Base-by-base conservation (phyloP, 30 jellyfish, hydroid and myxozoan species). In the Nemopilema nomurai region DNA sequence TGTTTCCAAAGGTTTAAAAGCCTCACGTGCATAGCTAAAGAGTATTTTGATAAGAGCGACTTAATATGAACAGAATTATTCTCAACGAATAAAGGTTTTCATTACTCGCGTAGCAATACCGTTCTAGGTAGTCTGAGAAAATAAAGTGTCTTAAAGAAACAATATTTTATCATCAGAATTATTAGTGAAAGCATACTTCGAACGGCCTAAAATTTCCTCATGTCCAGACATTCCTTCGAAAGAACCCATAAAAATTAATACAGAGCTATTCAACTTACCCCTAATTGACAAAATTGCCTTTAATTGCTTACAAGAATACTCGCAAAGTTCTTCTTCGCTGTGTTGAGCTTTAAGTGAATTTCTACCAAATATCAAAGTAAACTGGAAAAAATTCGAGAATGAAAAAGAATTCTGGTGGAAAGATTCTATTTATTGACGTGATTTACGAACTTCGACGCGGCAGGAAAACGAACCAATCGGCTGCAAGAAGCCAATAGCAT, bases 371-470 rank as follows among this genome's bases (percentile, higher is more conserved):
- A 6, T 3, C 6, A 3, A 41, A 13, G 57, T 41, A 75, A 49
- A 49, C 1, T 31, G 83, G 63, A 41, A 41, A 13, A 41, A 41
- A 41, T 13, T 41, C 57, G 57, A 41, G 57, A 13, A 41, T 41
- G 57, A 41, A 41, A 41, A 41, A 41, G 57, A 41, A 41, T 41
- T 41, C 13, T 41, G 13, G 57, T 41, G 57, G 57, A 41, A 76
- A 28, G n/a, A 28, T 74, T 74, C 87, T 41, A 24, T 67, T 74
- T 75, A 33, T 76, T 84, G 93, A 63, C 93, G 93, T 84, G 78
- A 84, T 52, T 19, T 25, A 33, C 49, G 79, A 71, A 77, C 31
- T 29, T 33, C 52, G 68, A 62, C 76, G 78, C 80, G 76, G 76
- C 67, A 76, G 26, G 65, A 8, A 51, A 49, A 20, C 1, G 25